Base-by-base conservation (phyloP, 2,888 invertebrate genomes). In the Sussaba pulchella region DNA sequence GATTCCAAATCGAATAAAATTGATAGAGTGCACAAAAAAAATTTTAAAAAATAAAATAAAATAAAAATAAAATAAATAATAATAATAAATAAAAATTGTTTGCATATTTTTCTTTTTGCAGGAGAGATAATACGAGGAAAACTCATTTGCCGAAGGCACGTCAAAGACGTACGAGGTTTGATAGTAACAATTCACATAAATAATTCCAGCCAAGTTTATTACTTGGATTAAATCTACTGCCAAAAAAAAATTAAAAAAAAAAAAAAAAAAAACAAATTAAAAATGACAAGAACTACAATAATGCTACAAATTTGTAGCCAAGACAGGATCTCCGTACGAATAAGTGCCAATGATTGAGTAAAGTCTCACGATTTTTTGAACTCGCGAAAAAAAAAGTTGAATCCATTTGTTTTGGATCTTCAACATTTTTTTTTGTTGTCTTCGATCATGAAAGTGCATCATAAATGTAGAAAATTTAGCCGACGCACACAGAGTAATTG, bases 101-200 rank as follows among this genome's bases (percentile, higher is more conserved):
- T 31, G n/a, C n/a, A n/a, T 59, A 5, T 6, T 9, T 43, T 17
- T 9, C 82, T 84, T 84, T 84, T 92, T 93, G 45, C 89, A 95
- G 95, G 94, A 81, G 94, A 94, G 78, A 88, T 90, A 9, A 84
- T 95, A n/a, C 90, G 93, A 67, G 97, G 98, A 14, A 95, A 94
- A 83, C 93, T 98, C n/a, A 93, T 93, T 52, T 97, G 97, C 87
- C 94, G 93, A 81, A 94, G 97, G 86, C 95, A 96, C 87, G 93
- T 94, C 82, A 95, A 95, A 85, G 96, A 97, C 92, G 94, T 96
- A 0, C 93, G 98, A 85, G 96, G 96, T 21, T 92, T 98, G 45
- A 94, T 95, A 47, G 94, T 98, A 64, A 94, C 94, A 78, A 94
- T 98, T 82, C 93, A 94, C 87, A 93, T 95, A 81, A 90, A 89